Evolutionary conservation across 2,888 invertebrate genomes (phyloP), one percentile per base, ranked within the genome.

Genomic region (Leptopilina drosophilae): DNA sequence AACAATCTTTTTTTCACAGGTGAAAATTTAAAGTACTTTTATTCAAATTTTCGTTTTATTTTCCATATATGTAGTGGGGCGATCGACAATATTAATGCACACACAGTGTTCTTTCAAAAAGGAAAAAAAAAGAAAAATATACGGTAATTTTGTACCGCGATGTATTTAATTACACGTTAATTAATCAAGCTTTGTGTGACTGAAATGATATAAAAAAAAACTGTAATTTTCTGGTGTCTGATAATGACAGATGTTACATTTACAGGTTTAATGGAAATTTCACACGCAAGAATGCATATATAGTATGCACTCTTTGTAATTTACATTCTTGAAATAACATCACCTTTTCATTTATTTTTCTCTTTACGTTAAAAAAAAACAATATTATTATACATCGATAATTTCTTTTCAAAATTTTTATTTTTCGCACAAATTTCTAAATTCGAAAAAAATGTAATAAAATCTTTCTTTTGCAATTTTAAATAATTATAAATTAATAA

Each of bases 241-340:
- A 14, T 73, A 56, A 73, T 73, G 53, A 73, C n/a, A 56, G 56
- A 56, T 56, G 56, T 53, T 73, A 40, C 26, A 73, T 73, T 33
- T 73, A 49, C 33, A 73, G 56, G 9, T 73, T 73, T 73, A 73
- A 73, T 73, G 73, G 73, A 73, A 73, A 56, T 73, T 73, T 73
- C 73, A 73, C 73, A 73, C 73, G 73, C 73, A 15, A 56, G 33
- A n/a, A 73, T 73, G 73, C 56, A 73, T 33, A 73, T 73, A 26
- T n/a, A n/a, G 56, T 33, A 14, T 33, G 33, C 33, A 33, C 33
- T 4, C 26, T 53, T 73, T 56, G 73, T 33, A 73, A 73, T 73
- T n/a, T 73, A 33, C 73, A 40, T 73, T 73, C 73, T 56, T 56
- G 56, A 73, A 56, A 73, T 73, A 73, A 40, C 26, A 73, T 42